These are phyloP conservation scores for Myocastor coypus DNA, from an alignment of 2,113 vertebrate species.

Conservation along the genomic window DNA sequence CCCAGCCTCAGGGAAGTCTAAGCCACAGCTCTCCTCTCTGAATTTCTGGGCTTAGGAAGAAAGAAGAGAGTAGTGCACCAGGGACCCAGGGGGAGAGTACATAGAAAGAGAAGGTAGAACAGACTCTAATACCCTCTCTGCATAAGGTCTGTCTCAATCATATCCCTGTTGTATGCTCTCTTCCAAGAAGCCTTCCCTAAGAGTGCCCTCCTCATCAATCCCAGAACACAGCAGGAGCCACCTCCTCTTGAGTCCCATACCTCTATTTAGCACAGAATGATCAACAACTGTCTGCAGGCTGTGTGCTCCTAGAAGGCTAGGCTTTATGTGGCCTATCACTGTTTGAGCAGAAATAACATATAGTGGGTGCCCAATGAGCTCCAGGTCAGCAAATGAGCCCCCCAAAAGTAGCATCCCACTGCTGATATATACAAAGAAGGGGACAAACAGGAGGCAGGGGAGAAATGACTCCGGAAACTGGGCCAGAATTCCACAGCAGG, in stretches of 20 bases:
- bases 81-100: neutral
- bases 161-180: neutral
- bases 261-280: neutral
- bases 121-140: neutral
- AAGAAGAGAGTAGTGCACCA: neutral
- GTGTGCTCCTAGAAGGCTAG: neutral
- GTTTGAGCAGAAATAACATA: neutral
- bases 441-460: neutral
- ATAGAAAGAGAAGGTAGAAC: neutral
- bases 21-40: neutral
- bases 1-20: neutral
- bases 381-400: neutral
- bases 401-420: neutral
- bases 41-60: neutral
- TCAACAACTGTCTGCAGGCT: neutral
- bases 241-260: neutral
- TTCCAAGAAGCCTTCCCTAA: conserved; percentile 29
- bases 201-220: neutral
- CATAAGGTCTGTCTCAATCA: neutral
- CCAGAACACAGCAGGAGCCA: neutral
- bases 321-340: neutral
- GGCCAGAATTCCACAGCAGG: neutral
- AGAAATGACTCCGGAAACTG: neutral
- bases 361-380: conserved; percentile 1
- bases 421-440: neutral